Conservation (phyloP, 1,140 invertebrate genomes). For the Drosophila athabasca region DNA sequence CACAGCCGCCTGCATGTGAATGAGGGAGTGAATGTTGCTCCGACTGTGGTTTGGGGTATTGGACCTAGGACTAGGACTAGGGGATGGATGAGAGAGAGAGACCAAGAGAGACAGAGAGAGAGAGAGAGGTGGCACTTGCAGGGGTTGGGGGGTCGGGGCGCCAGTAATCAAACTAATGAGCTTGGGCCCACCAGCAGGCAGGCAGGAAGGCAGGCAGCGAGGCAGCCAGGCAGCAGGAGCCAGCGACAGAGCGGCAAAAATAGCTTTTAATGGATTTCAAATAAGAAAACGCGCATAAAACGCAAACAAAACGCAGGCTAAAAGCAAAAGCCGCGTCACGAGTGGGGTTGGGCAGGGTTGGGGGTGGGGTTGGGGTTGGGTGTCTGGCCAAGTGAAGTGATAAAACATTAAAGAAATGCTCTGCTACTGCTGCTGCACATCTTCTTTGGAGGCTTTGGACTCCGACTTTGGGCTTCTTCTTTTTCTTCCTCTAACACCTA, state of each 20-base stretch:
- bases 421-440: slow-evolving; percentile 9
- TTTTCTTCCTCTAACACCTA: slow-evolving; percentile 39
- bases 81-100: background rate
- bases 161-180: slow-evolving; percentile 81
- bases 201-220: slow-evolving; percentile 5
- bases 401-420: slow-evolving; percentile 76
- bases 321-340: slow-evolving; percentile 13
- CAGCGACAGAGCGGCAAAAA: slow-evolving; percentile 49
- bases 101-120: too few relatives aligned
- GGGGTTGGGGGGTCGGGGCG: slow-evolving; percentile 35
- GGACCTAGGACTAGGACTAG: background rate
- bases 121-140: background rate
- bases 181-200: slow-evolving; percentile 43
- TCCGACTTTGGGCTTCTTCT: background rate
- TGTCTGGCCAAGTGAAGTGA: slow-evolving; percentile 67
- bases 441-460: too few relatives aligned
- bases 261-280: slow-evolving; percentile 81
- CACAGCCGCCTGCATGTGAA: slow-evolving; percentile 41
- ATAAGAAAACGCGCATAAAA: slow-evolving; percentile 38
- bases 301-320: slow-evolving; percentile 12
- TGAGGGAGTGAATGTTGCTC: slow-evolving; percentile 15
- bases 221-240: slow-evolving; percentile 3
- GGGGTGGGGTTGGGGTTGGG: background rate
- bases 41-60: slow-evolving; percentile 15
- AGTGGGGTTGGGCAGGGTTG: background rate